A percentile compares a stretch with the other conserved stretches of the same genome.
phyloP scores from a whole-genome alignment of 2,888 invertebrate species.

The Pollenia angustigena region DNA sequence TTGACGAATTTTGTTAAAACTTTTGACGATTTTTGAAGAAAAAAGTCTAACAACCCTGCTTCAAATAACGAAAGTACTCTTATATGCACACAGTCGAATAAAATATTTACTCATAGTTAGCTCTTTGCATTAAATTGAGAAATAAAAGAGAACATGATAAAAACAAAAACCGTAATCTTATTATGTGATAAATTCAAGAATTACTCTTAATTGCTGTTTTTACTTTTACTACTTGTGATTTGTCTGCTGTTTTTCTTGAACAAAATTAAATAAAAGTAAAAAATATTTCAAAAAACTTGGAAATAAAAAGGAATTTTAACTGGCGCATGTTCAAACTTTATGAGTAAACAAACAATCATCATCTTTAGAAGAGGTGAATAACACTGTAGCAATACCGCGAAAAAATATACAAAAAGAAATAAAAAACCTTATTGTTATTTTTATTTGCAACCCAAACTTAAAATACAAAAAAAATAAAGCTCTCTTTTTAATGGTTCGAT shows the following conservation, averaged over 20 bases:
- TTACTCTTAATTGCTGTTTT: constrained; percentile 4
- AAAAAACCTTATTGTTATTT: constrained; percentile 8
- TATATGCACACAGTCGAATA: too few relatives aligned
- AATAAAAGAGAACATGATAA: too few relatives aligned
- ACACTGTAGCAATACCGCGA: constrained; percentile 44
- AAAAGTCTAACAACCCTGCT: too few relatives aligned
- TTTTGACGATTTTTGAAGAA: too few relatives aligned
- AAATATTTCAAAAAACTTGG: too few relatives aligned
- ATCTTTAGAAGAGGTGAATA: constrained; percentile 60
- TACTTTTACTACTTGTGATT: constrained; percentile 11
- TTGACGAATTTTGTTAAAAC: too few relatives aligned
- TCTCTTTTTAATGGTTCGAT: not conserved
- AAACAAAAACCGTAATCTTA: too few relatives aligned
- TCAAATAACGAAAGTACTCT: too few relatives aligned
- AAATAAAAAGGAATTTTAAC: constrained; percentile 13
- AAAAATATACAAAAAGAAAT: constrained; percentile 32
- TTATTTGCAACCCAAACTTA: constrained; percentile 34
- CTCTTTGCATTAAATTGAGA: too few relatives aligned
- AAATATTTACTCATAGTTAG: too few relatives aligned
- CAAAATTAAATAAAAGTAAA: not conserved
- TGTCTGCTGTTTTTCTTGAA: not conserved
- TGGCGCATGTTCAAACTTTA: constrained; percentile 45
- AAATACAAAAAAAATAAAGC: constrained; percentile 1
- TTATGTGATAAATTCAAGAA: not conserved
- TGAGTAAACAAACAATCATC: constrained; percentile 33